Evolutionary conservation across 2,888 invertebrate species (phyloP).

Genomic region (Rutpela maculata): DNA sequence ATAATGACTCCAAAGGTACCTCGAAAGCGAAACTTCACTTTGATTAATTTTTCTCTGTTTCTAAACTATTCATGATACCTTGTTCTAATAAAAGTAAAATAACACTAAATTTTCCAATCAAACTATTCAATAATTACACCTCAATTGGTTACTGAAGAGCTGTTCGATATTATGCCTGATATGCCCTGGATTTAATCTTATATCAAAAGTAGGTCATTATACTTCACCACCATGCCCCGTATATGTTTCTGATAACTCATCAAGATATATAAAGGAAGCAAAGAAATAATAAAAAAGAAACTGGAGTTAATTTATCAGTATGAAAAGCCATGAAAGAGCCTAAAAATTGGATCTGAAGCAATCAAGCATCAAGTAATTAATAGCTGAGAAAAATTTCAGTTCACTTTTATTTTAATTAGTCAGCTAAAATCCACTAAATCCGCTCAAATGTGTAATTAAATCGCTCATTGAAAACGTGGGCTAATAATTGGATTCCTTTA

Average conservation of each 20-base stretch:
- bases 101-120: too few species aligned
- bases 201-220: too few species aligned
- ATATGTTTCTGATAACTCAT: neutral
- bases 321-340: neutral
- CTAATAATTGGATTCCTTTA: conserved; percentile 40
- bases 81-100: too few species aligned
- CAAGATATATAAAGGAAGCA: neutral
- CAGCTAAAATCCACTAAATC: conserved; percentile 16
- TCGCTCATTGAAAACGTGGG: conserved; percentile 29
- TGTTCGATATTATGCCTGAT: too few species aligned
- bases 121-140: too few species aligned
- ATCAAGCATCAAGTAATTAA: conserved; percentile 22
- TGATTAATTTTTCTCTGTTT: too few species aligned
- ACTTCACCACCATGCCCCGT: neutral
- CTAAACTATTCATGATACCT: too few species aligned
- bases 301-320: neutral
- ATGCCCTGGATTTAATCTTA: too few species aligned
- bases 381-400: conserved; percentile 4
- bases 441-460: conserved; percentile 31
- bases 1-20: too few species aligned
- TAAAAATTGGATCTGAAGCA: neutral
- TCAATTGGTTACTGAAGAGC: too few species aligned
- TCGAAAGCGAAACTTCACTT: too few species aligned
- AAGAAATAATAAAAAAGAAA: neutral
- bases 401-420: conserved; percentile 29